A percentile compares a stretch with the other conserved stretches of the same genome.
Conservation (phyloP, 2,888 invertebrate species). For the Cybosia mesomella region DNA sequence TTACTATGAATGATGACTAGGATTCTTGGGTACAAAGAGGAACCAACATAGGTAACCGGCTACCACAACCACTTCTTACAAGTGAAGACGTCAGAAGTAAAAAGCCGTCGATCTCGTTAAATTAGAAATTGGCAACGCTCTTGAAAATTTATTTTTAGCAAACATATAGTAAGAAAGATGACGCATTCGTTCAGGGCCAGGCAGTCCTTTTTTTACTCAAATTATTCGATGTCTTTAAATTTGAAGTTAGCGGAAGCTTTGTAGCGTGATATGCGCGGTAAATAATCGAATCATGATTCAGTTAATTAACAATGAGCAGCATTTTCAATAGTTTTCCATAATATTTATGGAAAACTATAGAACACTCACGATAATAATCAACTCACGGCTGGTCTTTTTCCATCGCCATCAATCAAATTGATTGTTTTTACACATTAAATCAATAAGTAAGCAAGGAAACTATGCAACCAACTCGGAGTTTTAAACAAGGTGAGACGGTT, state of each 20-base stretch:
- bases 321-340: constrained; percentile 1
- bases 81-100: background rate
- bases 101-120: background rate
- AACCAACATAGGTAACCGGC: too few species aligned
- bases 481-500: background rate
- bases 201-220: background rate
- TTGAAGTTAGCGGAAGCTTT: constrained; percentile 7
- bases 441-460: too few species aligned
- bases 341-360: background rate
- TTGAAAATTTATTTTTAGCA: background rate
- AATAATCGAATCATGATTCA: constrained; percentile 2
- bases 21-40: too few species aligned
- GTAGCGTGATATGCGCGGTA: background rate
- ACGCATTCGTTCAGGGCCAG: background rate
- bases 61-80: background rate
- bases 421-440: too few species aligned
- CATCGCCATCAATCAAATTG: too few species aligned
- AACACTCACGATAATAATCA: too few species aligned
- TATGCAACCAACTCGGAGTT: background rate
- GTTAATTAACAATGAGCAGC: constrained; percentile 4
- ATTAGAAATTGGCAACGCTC: constrained; percentile 4
- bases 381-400: too few species aligned
- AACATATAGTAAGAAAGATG: background rate
- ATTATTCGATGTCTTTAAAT: background rate
- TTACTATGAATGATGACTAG: background rate